A percentile compares a stretch with the other conserved stretches of the same genome.
phyloP scores from a whole-genome alignment of 2,797 vertebrate genomes.

The Uromys caudimaculatus region DNA sequence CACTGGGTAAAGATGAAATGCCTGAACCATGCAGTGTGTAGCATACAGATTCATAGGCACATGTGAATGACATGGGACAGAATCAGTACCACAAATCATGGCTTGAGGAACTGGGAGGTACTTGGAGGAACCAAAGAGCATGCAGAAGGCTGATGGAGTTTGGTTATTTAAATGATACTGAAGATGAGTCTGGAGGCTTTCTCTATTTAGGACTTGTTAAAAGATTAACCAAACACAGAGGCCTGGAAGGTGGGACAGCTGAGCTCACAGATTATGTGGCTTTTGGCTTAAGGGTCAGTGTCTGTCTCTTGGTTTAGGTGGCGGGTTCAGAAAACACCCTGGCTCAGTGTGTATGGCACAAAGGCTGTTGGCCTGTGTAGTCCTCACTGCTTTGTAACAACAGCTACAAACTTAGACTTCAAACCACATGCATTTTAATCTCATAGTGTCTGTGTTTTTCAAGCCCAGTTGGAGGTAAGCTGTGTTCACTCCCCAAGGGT shows the following conservation, averaged over 20 bases:
- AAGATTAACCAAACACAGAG: background rate
- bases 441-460: background rate
- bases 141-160: background rate
- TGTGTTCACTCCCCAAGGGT: background rate
- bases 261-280: background rate
- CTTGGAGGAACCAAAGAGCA: background rate
- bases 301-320: background rate
- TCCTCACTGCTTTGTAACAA: background rate
- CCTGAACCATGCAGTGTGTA: background rate
- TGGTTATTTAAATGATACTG: background rate
- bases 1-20: background rate
- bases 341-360: background rate
- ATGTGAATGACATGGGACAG: background rate
- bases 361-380: background rate
- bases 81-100: background rate
- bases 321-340: background rate
- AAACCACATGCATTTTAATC: background rate
- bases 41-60: background rate
- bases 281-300: background rate
- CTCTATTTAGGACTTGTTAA: background rate
- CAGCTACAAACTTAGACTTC: background rate
- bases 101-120: background rate
- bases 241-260: background rate
- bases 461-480: background rate
- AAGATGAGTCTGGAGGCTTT: background rate